Base-by-base conservation (phyloP, 2,888 invertebrate species). In the Ornithoptera priamus region DNA sequence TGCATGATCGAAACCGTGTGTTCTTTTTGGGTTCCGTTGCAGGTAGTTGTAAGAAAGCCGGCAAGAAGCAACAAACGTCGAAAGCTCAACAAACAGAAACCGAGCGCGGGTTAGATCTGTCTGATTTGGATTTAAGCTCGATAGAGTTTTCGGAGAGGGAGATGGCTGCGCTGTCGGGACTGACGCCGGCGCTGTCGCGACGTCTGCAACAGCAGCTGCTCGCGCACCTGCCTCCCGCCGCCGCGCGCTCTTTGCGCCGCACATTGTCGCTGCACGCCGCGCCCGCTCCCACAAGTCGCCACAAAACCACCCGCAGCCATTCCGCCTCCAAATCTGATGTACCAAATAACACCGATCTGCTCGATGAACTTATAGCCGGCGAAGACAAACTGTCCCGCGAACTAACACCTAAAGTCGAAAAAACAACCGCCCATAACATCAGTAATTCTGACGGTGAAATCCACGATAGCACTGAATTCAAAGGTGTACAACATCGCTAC, bases 181-280 rank as follows among this genome's bases (percentile, higher is more conserved):
- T 96, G 75, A 95, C 96, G 76, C 96, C 96, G 50, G 95, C 94
- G 75, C 90, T 96, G 77, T 95, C 95, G 74, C 94, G 95, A 77
- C 94, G 95, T 59, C 94, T 95, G 81, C 95, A 95, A 90, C 94
- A 94, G 72, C 95, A 95, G 85, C 89, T 96, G 77, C 89, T 96
- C 70, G 94, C 95, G 75, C 95, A 95, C 83, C 85, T 96, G 81
- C 95, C 95, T 74, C 95, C 95, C 77, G 94, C 94, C 72, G 95
- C 96, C 88, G 95, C 95, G 46, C 93, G 94, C 77, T 92, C 94
- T 77, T 84, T 96, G 75, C 95, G 95, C 71, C 93, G 95, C 78
- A 95, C 95, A 70, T 89, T 95, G 62, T 94, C 94, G 74, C 93
- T 94, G 82, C 83, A 82, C 80, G 79, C 94, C 68, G 72, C 77